Base-by-base conservation (phyloP, 1,140 invertebrate genomes). In the Hyles vespertilio region DNA sequence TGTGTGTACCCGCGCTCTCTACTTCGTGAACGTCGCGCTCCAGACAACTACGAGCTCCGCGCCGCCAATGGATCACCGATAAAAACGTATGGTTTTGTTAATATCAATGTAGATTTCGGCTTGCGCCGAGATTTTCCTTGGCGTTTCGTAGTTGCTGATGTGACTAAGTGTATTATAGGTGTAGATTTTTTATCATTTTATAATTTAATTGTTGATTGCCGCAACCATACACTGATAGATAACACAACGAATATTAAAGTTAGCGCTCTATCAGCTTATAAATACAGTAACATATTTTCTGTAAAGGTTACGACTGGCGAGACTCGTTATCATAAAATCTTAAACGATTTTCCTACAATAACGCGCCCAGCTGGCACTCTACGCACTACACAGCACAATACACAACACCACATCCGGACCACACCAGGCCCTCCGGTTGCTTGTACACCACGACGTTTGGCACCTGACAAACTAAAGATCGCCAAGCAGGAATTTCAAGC, bases 11-110 rank as follows among this genome's bases (percentile, higher is more conserved):
- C 67, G 2, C 57, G 60, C 2, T 56, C 58, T 3, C 54, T n/a
- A 0, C 59, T 69, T 5, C 57, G 58, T 12, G 59, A 63, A 3
- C 51, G 60, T 33, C 63, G 63, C 36, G 22, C 51, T 43, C 48
- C 22, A 9, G 63, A 54, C 7, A 34, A n/a, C 2, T 65, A 58
- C 22, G 34, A 52, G 3, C 34, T 69, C 2, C 12, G 43, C n/a
- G 67, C 63, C 2, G 67, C 67, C 3, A 68, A 68, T 12, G 66
- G 62, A 36, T 40, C 50, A 3, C 22, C 10, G 3, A 64, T 68
- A 3, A 33, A 49, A 3, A 65, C 62, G 1, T 69, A 69, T 40
- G 67, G 67, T 8, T 58, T 43, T 52, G 12, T 48, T 9, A 0
- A 58, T 3, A 12, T 54, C 3, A 32, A 36, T 3, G 11, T 61